These are phyloP conservation scores for Halisarca cf. caerulea DNA, from an alignment of 37 sponge, comb jelly and placozoan genomes.

Conservation along the genomic window DNA sequence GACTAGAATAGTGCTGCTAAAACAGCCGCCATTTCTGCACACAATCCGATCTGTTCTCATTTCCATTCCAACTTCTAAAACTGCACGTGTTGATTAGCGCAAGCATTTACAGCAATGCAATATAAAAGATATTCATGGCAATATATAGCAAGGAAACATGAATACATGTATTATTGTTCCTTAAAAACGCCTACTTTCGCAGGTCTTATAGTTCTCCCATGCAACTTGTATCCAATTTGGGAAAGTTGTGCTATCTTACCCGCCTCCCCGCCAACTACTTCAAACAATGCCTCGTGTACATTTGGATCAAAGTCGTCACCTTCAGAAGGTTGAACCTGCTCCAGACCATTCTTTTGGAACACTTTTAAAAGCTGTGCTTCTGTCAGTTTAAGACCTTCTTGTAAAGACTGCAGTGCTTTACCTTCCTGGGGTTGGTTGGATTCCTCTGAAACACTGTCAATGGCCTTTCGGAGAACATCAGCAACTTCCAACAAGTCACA, in stretches of 20 bases:
- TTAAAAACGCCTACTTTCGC: conserved; percentile 94
- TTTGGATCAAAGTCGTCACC: conserved; percentile 91
- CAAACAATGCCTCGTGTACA: conserved; percentile 93
- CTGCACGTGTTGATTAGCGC: no score
- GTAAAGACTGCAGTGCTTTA: conserved; percentile 37
- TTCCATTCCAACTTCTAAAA: no score
- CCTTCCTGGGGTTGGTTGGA: conserved; percentile 36
- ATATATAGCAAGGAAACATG: no score
- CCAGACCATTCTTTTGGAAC: conserved; percentile 82
- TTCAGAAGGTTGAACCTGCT: conserved; percentile 52
- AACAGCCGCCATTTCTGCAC: no score
- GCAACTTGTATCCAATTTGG: conserved; percentile 78
- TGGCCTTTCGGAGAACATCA: conserved; percentile 89
- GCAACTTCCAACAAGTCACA: conserved; percentile 90
- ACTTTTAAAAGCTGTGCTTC: conserved; percentile 85
- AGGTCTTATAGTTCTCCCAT: conserved; percentile 89
- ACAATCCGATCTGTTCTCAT: no score
- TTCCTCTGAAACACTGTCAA: conserved; percentile 62
- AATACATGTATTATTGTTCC: no score
- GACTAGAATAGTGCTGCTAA: no score
- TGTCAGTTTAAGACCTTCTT: conserved; percentile 88
- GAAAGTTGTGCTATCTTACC: conserved; percentile 83
- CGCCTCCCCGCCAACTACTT: conserved; percentile 81
- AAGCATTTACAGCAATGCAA: no score
- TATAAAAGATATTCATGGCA: no score